Conservation (phyloP, 2,113 vertebrate genomes). For the Hippoglossus stenolepis region DNA sequence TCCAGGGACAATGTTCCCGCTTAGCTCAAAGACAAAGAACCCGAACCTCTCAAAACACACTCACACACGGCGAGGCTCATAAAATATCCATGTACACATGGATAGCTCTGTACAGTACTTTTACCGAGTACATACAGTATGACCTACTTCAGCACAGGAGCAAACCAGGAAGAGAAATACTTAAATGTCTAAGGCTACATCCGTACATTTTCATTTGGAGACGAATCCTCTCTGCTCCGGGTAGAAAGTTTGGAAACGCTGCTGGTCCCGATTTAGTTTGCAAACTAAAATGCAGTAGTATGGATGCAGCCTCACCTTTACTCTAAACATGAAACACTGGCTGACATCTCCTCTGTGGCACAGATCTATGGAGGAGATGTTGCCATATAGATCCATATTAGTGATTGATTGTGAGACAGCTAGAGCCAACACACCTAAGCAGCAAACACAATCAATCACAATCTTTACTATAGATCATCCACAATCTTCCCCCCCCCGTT, state of each 20-base stretch:
- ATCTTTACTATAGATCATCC: conserved; percentile 17
- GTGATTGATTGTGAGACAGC: conserved; percentile 35
- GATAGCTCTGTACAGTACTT: conserved; percentile 46
- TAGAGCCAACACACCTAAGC: conserved; percentile 26
- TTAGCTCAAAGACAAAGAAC: conserved; percentile 13
- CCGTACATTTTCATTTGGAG: too few species aligned
- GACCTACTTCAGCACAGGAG: conserved; percentile 62
- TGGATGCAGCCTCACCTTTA: neutral
- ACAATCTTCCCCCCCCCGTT: neutral
- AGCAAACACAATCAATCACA: conserved; percentile 48
- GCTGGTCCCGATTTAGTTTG: neutral
- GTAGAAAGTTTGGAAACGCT: neutral
- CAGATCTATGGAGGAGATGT: neutral
- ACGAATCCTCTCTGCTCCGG: neutral
- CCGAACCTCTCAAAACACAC: conserved; percentile 5
- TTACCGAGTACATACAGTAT: conserved; percentile 35
- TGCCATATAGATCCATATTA: conserved; percentile 16
- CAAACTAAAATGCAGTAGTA: too few species aligned
- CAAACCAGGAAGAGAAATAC: neutral
- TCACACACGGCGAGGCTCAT: conserved; percentile 29
- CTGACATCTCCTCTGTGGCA: neutral
- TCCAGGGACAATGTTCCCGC: conserved; percentile 31
- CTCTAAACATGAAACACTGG: conserved; percentile 14
- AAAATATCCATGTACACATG: conserved; percentile 65
- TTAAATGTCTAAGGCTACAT: neutral